phyloP scores from a whole-genome alignment of 2,113 vertebrate genomes.

The Lycaon pictus region DNA sequence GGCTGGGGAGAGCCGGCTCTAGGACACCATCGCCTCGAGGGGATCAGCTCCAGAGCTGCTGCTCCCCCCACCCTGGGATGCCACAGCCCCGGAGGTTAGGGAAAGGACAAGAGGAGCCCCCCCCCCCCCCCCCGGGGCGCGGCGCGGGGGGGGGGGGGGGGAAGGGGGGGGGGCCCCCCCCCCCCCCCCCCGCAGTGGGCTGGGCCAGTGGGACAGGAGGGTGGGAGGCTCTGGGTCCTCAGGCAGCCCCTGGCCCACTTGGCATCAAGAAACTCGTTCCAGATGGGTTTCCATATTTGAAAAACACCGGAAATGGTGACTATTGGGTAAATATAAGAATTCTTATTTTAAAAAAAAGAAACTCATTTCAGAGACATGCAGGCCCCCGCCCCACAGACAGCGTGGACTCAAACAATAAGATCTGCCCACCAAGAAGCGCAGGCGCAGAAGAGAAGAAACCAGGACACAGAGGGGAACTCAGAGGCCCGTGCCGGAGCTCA shows the following conservation, averaged over 20 bases:
- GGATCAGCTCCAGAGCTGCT: background rate
- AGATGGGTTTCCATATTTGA: too few relatives aligned
- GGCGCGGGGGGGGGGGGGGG: too few relatives aligned
- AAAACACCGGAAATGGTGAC: too few relatives aligned
- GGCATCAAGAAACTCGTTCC: background rate
- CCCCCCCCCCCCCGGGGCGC: too few relatives aligned
- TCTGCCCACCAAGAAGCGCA: fast-evolving
- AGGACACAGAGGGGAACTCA: background rate
- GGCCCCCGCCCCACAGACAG: too few relatives aligned
- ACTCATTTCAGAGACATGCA: background rate
- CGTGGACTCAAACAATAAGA: background rate
- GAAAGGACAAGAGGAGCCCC: background rate
- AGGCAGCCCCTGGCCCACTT: background rate
- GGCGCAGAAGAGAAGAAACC: fast-evolving
- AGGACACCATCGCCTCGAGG: background rate
- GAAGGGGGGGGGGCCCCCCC: too few relatives aligned
- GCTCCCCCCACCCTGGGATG: background rate
- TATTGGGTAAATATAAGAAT: too few relatives aligned
- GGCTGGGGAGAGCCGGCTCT: background rate
- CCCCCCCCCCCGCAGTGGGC: background rate
- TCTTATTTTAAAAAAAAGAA: background rate
- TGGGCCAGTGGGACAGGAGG: background rate
- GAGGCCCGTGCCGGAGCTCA: background rate
- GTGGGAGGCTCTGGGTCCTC: too few relatives aligned
- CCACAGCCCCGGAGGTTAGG: background rate